A percentile compares a stretch with the other conserved stretches of the same genome.
phyloP scores from a whole-genome alignment of 2,797 vertebrate genomes.

The Chiloscyllium punctatum region DNA sequence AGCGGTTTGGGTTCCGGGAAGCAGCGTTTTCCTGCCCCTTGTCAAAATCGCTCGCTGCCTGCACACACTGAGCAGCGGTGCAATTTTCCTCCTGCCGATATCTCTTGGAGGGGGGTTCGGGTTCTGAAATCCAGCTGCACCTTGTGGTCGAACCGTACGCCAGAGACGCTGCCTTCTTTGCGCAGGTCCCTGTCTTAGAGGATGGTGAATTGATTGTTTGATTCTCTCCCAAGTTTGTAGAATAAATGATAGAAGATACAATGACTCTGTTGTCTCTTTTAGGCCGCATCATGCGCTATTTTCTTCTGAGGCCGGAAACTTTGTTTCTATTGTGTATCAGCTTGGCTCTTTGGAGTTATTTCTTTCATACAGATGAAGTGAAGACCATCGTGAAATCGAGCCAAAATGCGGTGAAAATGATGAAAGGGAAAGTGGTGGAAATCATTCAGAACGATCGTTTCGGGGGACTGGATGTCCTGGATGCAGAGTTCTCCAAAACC shows the following conservation, averaged over 20 bases:
- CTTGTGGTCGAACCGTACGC: conserved; percentile 40
- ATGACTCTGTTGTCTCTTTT: conserved; percentile 98
- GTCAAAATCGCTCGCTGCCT: not conserved
- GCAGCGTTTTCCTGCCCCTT: not conserved
- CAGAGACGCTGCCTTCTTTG: conserved; percentile 41
- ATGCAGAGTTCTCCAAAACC: conserved; percentile 94
- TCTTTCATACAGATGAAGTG: conserved; percentile 98
- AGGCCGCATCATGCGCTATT: conserved; percentile 99
- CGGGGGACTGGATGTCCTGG: conserved; percentile 83
- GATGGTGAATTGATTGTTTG: conserved; percentile 50
- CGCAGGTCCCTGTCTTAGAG: conserved; percentile 40
- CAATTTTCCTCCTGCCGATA: not conserved
- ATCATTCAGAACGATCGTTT: conserved; percentile 96
- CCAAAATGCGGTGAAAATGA: conserved; percentile 98
- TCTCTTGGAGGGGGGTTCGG: not conserved
- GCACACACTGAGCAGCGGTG: not conserved
- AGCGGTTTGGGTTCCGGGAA: not conserved
- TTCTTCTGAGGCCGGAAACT: conserved; percentile 97
- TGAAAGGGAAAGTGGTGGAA: conserved; percentile 97
- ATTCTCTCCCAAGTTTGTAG: conserved; percentile 43
- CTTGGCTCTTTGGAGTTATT: conserved; percentile 97
- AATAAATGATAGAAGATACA: conserved; percentile 92
- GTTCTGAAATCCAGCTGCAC: not conserved
- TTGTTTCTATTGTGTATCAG: conserved; percentile 94
- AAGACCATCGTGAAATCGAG: conserved; percentile 98